phyloP scores from a whole-genome alignment of 2,113 vertebrate species.

The Condylura cristata region DNA sequence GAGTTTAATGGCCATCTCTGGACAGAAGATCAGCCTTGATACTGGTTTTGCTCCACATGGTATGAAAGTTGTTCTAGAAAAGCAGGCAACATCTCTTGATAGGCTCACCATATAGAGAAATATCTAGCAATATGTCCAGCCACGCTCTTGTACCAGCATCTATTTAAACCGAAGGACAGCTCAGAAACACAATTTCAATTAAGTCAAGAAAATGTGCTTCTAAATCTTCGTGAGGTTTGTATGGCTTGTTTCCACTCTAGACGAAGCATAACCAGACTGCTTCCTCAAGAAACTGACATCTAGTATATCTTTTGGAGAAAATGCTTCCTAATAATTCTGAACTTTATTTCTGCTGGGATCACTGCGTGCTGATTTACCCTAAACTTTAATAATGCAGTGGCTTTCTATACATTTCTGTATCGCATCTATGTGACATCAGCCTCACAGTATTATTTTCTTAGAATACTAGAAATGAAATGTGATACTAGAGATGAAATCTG shows the following conservation, averaged over 20 bases:
- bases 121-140: background rate
- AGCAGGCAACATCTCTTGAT: background rate
- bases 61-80: constrained; percentile 42
- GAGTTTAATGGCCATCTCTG: constrained; percentile 64
- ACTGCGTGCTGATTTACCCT: background rate
- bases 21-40: constrained; percentile 53
- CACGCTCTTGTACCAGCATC: background rate
- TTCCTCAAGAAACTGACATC: background rate
- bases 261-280: background rate
- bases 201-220: background rate
- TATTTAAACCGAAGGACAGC: background rate
- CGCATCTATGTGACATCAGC: background rate
- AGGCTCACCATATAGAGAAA: background rate
- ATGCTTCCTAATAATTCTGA: background rate
- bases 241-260: background rate
- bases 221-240: background rate
- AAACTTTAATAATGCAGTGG: background rate
- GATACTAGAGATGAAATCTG: background rate
- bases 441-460: background rate
- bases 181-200: background rate
- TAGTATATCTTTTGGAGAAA: background rate
- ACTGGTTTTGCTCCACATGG: background rate
- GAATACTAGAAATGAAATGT: background rate
- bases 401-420: background rate
- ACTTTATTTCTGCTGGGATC: background rate